Evolutionary conservation across 1,140 invertebrate species (phyloP), one percentile per base, ranked within the genome.

Genomic region (Spodoptera frugiperda): DNA sequence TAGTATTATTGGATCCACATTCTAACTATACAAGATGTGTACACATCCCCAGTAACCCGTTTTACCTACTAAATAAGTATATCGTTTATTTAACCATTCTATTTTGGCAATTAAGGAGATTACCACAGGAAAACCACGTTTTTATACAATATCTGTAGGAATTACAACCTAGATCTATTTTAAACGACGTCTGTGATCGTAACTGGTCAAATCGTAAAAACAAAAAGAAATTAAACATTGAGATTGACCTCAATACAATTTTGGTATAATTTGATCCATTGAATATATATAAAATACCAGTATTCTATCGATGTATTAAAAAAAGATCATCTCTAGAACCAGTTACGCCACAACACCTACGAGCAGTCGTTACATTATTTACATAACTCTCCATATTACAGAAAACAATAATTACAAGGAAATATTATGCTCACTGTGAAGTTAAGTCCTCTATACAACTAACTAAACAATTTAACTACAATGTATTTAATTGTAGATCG

Each of bases 51-150:
- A 77, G 72, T 55, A 74, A 77, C 67, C 76, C 48, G 71, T 30
- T 77, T 68, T 78, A 82, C 19, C 65, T 61, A 78, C 73, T 80
- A 79, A 77, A 70, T 74, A 77, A 78, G 55, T 80, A 71, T 65
- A 78, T 78, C 30, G 49, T 65, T 68, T 83, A 65, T 70, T 82
- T 80, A 76, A 82, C 81, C 63, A 86, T 59, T 87, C 87, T 91
- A 93, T 89, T 93, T 93, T 93, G 92, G 92, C 92, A 93, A 92
- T 92, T 92, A 93, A 88, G 92, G 92, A 92, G 92, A 93, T 91
- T 89, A 92, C 91, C 92, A 93, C 92, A 93, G 91, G 84, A 82
- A 82, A 82, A 83, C 71, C 57, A 73, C 44, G 30, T 71, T 71
- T 74, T 57, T 65, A 65, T 57, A 73, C 61, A 67, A 54, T 76